Conservation (phyloP, 1,140 invertebrate species). For the Mactra quadrangularis region DNA sequence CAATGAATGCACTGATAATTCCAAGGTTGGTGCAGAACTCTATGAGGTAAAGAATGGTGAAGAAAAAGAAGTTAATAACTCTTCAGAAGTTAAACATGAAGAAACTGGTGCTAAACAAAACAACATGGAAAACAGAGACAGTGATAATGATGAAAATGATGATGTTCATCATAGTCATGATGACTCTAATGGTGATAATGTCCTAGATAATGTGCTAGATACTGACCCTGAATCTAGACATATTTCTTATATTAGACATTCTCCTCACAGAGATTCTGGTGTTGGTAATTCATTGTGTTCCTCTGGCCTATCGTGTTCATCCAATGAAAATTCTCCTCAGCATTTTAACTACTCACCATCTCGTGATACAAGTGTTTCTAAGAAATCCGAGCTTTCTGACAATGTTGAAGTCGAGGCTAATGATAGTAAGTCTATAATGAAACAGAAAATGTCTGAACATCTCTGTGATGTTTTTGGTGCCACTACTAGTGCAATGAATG, state of each 20-base stretch:
- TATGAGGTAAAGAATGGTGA: too few relatives aligned
- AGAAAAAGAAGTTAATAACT: too few relatives aligned
- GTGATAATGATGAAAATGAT: background rate
- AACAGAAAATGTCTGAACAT: too few relatives aligned
- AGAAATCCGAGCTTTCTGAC: background rate
- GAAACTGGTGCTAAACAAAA: background rate
- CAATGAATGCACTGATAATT: too few relatives aligned
- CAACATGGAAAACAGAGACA: background rate
- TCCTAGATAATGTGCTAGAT: too few relatives aligned
- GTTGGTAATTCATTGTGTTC: constrained; percentile 42
- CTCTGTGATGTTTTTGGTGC: too few relatives aligned
- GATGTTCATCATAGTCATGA: too few relatives aligned
- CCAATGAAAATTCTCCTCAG: constrained; percentile 41
- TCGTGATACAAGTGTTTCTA: background rate
- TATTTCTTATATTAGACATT: background rate
- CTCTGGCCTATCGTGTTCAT: constrained; percentile 15
- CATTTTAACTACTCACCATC: background rate
- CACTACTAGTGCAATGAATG: background rate
- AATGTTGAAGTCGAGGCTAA: too few relatives aligned
- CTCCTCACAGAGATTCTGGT: constrained; percentile 44
- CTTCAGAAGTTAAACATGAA: too few relatives aligned
- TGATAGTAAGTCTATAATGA: too few relatives aligned
- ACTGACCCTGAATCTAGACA: background rate
- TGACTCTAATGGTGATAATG: too few relatives aligned
- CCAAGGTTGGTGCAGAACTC: too few relatives aligned